phyloP scores from a whole-genome alignment of 2,113 vertebrate genomes.

The Laticauda laticaudata region DNA sequence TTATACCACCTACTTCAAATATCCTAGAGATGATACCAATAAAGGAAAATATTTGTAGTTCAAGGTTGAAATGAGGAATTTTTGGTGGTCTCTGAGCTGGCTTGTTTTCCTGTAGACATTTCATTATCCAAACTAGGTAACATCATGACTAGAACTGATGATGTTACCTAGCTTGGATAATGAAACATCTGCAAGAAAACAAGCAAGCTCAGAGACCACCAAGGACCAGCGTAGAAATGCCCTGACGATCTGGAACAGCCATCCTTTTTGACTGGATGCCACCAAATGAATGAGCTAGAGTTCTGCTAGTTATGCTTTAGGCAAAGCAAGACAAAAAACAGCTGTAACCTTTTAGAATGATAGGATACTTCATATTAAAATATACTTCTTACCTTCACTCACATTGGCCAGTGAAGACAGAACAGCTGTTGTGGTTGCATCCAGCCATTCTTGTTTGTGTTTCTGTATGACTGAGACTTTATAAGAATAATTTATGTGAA shows the following conservation, averaged over 20 bases:
- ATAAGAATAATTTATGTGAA: constrained; percentile 1
- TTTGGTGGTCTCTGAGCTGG: background rate
- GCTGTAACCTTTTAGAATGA: background rate
- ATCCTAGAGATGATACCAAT: background rate
- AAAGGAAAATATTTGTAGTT: background rate
- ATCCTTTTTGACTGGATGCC: background rate
- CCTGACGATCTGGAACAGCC: background rate
- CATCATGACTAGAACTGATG: background rate
- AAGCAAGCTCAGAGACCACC: background rate
- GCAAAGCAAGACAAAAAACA: background rate
- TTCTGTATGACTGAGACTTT: background rate
- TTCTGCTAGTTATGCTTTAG: background rate
- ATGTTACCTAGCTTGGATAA: background rate
- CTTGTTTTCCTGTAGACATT: background rate
- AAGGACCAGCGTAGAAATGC: background rate
- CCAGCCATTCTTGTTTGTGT: background rate
- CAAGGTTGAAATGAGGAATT: too few species aligned
- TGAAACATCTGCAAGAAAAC: background rate
- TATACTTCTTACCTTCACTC: background rate
- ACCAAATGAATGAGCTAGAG: background rate
- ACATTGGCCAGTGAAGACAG: background rate
- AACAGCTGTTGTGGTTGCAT: background rate
- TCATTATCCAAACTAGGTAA: background rate
- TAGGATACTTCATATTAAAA: background rate
- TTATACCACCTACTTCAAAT: background rate